Evolutionary conservation across 2,888 invertebrate genomes (phyloP).

Genomic region (Dascillus cervinus): DNA sequence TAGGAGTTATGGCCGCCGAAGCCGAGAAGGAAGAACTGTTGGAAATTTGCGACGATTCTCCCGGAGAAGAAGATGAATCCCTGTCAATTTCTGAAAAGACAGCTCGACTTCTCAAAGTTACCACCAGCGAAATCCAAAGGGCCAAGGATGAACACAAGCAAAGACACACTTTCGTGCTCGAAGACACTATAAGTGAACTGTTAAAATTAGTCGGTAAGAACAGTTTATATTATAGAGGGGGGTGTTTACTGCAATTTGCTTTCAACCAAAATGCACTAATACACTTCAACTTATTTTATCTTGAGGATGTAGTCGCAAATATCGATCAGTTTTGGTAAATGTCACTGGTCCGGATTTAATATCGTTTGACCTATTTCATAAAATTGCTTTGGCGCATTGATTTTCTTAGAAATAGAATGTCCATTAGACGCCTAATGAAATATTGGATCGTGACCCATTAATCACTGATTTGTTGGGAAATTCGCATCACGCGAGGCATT

Average conservation of each 20-base stretch:
- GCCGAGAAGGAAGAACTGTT: conserved; percentile 21
- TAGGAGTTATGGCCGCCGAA: conserved; percentile 19
- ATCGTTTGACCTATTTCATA: conserved; percentile 1
- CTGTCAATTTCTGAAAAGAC: conserved; percentile 15
- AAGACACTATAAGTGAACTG: not conserved
- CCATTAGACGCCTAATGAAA: too few relatives aligned
- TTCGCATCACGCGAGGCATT: too few relatives aligned
- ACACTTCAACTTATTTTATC: too few relatives aligned
- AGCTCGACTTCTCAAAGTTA: conserved; percentile 18
- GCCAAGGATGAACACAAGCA: conserved; percentile 6
- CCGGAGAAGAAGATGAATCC: conserved; percentile 6
- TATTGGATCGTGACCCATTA: too few relatives aligned
- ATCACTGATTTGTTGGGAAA: too few relatives aligned
- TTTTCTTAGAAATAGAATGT: too few relatives aligned
- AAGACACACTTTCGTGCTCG: not conserved
- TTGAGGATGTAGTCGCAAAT: too few relatives aligned
- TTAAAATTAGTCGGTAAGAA: conserved; percentile 1
- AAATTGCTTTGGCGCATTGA: too few relatives aligned
- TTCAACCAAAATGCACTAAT: too few relatives aligned
- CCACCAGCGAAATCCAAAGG: conserved; percentile 16
- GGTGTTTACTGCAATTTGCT: too few relatives aligned
- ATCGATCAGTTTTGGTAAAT: too few relatives aligned
- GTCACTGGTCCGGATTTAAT: conserved; percentile 3
- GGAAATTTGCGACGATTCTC: conserved; percentile 11
- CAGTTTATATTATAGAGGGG: not conserved